Evolutionary conservation across 2,888 invertebrate species (phyloP).

Genomic region (Phasia obesa): DNA sequence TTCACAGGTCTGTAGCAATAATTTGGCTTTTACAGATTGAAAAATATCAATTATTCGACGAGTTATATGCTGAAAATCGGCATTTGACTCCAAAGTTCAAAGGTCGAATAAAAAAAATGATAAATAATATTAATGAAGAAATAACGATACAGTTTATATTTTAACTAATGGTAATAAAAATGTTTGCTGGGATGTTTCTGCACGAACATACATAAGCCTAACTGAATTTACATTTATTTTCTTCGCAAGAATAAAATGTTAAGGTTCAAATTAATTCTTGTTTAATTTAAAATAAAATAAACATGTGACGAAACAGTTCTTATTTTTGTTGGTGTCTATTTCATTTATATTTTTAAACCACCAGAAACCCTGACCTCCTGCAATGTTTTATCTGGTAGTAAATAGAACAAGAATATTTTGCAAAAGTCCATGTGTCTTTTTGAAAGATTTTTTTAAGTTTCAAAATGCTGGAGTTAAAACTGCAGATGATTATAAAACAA

Average conservation of each 20-base stretch:
- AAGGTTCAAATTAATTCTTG: constrained; percentile 21
- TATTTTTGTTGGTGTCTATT: not conserved
- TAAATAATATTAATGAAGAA: too few relatives aligned
- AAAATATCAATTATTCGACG: too few relatives aligned
- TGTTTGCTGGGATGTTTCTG: too few relatives aligned
- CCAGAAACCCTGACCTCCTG: constrained; percentile 70
- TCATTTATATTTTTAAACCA: constrained; percentile 32
- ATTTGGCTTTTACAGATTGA: too few relatives aligned
- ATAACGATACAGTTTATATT: too few relatives aligned
- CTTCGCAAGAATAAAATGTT: not conserved
- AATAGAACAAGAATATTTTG: constrained; percentile 23
- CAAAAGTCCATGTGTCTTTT: constrained; percentile 56
- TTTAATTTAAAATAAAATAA: constrained; percentile 44
- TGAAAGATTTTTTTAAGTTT: constrained; percentile 12
- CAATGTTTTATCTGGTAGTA: constrained; percentile 60
- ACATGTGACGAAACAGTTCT: constrained; percentile 44
- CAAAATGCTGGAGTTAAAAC: constrained; percentile 12
- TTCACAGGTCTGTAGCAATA: too few relatives aligned
- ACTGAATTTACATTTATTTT: not conserved
- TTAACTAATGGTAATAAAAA: too few relatives aligned
- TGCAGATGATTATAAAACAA: constrained; percentile 25
- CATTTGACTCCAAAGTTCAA: too few relatives aligned
- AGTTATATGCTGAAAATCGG: too few relatives aligned
- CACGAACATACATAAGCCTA: too few relatives aligned
- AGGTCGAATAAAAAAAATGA: too few relatives aligned